phyloP scores from a whole-genome alignment of 2,888 invertebrate species.

The Esperia sulphurella region DNA sequence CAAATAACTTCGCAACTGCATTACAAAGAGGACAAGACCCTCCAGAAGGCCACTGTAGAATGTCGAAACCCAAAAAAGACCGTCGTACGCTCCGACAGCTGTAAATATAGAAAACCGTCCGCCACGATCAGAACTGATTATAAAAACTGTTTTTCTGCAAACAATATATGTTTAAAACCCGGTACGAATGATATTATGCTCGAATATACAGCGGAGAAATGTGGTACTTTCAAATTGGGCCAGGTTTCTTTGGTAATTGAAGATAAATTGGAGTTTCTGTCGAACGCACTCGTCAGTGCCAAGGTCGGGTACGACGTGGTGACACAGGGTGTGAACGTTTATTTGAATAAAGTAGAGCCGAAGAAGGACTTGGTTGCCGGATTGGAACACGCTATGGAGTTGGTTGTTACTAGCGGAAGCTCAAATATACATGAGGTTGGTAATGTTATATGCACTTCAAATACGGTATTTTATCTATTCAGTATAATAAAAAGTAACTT shows the following conservation, averaged over 20 bases:
- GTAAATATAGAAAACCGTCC: constrained; percentile 83
- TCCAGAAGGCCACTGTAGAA: constrained; percentile 86
- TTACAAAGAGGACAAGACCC: constrained; percentile 89
- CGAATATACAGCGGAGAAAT: constrained; percentile 79
- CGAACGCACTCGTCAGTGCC: constrained; percentile 78
- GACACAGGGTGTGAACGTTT: constrained; percentile 70
- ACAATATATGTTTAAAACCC: constrained; percentile 78
- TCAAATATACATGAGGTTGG: constrained; percentile 83
- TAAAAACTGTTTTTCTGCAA: constrained; percentile 75
- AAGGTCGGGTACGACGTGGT: constrained; percentile 79
- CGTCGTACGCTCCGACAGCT: constrained; percentile 85
- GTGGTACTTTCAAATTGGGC: constrained; percentile 85
- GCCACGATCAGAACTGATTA: constrained; percentile 83
- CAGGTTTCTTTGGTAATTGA: constrained; percentile 83
- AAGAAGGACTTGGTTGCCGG: constrained; percentile 89
- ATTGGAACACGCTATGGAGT: constrained; percentile 86
- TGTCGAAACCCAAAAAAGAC: constrained; percentile 82
- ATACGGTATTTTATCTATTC: no score
- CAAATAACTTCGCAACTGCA: constrained; percentile 85
- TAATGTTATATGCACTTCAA: constrained; percentile 15
- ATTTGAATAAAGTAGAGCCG: constrained; percentile 70
- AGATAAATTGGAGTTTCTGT: constrained; percentile 86
- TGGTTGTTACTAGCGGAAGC: constrained; percentile 89
- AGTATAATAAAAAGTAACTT: no score
- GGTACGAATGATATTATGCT: constrained; percentile 83